A percentile compares a stretch with the other conserved stretches of the same genome.
phyloP scores from a whole-genome alignment of 1,140 invertebrate species.

The Cydia strobilella region DNA sequence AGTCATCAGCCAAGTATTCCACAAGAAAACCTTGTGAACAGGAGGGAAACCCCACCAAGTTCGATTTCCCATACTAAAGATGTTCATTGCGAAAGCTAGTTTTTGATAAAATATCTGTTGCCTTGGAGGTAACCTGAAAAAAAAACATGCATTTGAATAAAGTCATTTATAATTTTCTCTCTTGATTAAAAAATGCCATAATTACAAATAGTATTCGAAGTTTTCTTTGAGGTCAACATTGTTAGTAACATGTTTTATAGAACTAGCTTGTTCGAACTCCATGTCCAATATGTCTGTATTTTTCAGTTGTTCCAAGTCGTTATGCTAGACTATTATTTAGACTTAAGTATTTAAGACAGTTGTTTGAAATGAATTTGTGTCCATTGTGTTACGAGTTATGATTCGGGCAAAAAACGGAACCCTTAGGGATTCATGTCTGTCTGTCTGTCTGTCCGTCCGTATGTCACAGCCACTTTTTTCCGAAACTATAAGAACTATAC shows the following conservation, averaged over 20 bases:
- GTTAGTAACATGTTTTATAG: neutral
- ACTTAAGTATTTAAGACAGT: neutral
- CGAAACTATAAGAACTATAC: no score
- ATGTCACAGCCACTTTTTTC: no score
- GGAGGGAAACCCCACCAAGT: constrained; percentile 39
- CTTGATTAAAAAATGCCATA: neutral
- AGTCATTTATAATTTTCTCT: no score
- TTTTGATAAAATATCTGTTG: constrained; percentile 44
- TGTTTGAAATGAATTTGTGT: neutral
- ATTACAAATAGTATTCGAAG: neutral
- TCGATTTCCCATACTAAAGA: constrained; percentile 35
- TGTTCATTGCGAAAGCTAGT: constrained; percentile 34
- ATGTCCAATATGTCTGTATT: neutral
- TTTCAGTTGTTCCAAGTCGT: neutral
- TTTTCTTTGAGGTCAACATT: neutral
- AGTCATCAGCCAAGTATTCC: constrained; percentile 35
- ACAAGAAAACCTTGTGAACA: constrained; percentile 14
- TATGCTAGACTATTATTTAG: no score
- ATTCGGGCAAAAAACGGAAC: no score
- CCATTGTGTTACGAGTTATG: neutral
- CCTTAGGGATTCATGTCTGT: no score
- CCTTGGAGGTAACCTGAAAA: constrained; percentile 42
- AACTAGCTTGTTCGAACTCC: neutral
- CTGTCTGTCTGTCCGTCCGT: no score
- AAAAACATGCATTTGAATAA: neutral